Evolutionary conservation across 2,113 vertebrate species (phyloP).

Genomic region (Stegostoma tigrinum): DNA sequence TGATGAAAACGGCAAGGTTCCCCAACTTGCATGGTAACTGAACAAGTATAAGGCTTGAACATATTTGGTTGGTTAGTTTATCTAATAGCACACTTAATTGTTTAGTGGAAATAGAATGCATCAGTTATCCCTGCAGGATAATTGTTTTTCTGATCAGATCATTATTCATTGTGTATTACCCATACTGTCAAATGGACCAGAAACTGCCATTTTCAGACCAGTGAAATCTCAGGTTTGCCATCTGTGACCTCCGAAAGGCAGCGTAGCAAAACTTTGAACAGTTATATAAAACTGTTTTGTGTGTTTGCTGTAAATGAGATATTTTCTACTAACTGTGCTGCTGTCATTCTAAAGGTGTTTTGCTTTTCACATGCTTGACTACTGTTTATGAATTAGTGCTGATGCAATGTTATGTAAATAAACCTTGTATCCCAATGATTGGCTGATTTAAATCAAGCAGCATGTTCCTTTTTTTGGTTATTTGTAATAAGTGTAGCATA

Average conservation of each 20-base stretch:
- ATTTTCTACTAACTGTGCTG: not conserved
- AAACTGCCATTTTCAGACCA: too few species aligned
- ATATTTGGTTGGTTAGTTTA: not conserved
- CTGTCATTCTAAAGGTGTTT: not conserved
- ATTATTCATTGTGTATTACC: not conserved
- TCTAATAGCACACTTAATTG: not conserved
- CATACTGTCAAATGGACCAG: not conserved
- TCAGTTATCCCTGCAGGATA: not conserved
- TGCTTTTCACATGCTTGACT: not conserved
- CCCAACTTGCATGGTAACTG: fast-evolving
- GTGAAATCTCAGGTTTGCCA: too few species aligned
- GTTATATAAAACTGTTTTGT: too few species aligned
- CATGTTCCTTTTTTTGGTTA: not conserved
- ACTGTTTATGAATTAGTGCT: not conserved
- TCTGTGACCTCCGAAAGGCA: too few species aligned
- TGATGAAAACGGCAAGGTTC: too few species aligned
- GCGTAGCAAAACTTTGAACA: too few species aligned
- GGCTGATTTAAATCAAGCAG: not conserved
- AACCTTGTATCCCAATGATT: not conserved
- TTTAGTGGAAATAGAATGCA: not conserved
- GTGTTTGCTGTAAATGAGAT: too few species aligned
- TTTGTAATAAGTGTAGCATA: not conserved
- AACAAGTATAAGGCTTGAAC: not conserved
- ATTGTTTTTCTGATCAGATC: not conserved
- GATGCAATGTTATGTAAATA: not conserved